Conservation (phyloP, 2,888 invertebrate species). For the Drosophila quasianomalipes region DNA sequence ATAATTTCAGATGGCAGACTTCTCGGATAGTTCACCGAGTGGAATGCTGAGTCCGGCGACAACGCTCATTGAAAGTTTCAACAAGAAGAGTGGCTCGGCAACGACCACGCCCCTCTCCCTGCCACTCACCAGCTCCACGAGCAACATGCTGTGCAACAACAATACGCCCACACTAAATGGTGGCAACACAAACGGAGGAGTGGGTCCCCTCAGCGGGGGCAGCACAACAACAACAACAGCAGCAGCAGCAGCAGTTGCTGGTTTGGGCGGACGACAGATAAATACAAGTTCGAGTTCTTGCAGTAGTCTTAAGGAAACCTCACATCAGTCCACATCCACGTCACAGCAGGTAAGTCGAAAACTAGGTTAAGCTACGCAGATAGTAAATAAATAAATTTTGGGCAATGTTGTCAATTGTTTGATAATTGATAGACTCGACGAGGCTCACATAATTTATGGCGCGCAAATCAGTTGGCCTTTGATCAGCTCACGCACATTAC, state of each 20-base stretch:
- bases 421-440: slow-evolving; percentile 12
- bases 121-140: slow-evolving; percentile 69
- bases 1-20: slow-evolving; percentile 84
- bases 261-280: slow-evolving; percentile 70
- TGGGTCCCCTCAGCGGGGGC: slow-evolving; percentile 40
- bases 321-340: slow-evolving; percentile 82
- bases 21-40: slow-evolving; percentile 85
- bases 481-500: not conserved
- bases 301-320: slow-evolving; percentile 86
- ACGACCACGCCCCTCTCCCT: slow-evolving; percentile 45
- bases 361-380: not conserved
- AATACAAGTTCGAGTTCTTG: slow-evolving; percentile 84
- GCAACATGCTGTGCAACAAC: slow-evolving; percentile 25
- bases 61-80: slow-evolving; percentile 90
- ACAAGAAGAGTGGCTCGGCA: slow-evolving; percentile 87
- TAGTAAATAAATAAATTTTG: not conserved
- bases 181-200: slow-evolving; percentile 40
- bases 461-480: slow-evolving; percentile 6
- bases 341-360: slow-evolving; percentile 84
- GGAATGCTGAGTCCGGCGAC: slow-evolving; percentile 86
- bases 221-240: slow-evolving; percentile 29
- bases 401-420: slow-evolving; percentile 21
- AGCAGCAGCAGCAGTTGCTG: slow-evolving; percentile 35
- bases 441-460: slow-evolving; percentile 23
- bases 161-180: slow-evolving; percentile 45